Conservation (phyloP, 1,140 invertebrate genomes). For the Stegodyphus dumicola region DNA sequence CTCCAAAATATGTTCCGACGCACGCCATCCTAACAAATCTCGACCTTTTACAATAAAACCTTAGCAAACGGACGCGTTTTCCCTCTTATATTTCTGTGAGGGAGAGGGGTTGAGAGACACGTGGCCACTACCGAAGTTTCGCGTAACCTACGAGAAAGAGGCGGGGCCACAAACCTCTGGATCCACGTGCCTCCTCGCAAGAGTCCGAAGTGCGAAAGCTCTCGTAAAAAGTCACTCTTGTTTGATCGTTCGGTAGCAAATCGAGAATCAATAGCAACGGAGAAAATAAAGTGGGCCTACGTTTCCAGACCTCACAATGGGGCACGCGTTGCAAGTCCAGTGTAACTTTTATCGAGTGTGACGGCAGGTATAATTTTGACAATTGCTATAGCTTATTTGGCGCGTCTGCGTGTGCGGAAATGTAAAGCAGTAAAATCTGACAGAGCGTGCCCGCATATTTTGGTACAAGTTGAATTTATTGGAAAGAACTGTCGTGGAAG, state of each 20-base stretch:
- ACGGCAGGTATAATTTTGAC: slow-evolving; percentile 43
- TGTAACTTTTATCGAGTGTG: neutral
- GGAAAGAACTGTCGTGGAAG: too few relatives aligned
- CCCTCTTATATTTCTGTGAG: too few relatives aligned
- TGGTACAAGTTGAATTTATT: too few relatives aligned
- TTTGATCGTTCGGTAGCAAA: slow-evolving; percentile 6
- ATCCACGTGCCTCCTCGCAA: neutral
- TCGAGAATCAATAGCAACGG: slow-evolving; percentile 35
- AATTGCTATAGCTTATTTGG: neutral
- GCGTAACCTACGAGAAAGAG: slow-evolving; percentile 20
- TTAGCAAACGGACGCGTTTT: too few relatives aligned
- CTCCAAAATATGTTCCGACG: too few relatives aligned
- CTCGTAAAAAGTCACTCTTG: neutral
- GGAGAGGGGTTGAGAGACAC: too few relatives aligned
- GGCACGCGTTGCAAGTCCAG: slow-evolving; percentile 3
- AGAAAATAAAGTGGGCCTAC: neutral
- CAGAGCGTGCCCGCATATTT: too few relatives aligned
- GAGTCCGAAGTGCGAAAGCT: neutral
- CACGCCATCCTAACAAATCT: too few relatives aligned
- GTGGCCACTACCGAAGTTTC: slow-evolving; percentile 1
- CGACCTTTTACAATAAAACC: too few relatives aligned
- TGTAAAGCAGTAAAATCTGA: neutral
- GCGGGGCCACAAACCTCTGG: neutral
- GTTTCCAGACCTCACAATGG: neutral
- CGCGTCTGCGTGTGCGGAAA: slow-evolving; percentile 1